A percentile compares a stretch with the other conserved stretches of the same genome.
Conservation (phyloP, 2,797 vertebrate species). For the Caiman crocodilus region DNA sequence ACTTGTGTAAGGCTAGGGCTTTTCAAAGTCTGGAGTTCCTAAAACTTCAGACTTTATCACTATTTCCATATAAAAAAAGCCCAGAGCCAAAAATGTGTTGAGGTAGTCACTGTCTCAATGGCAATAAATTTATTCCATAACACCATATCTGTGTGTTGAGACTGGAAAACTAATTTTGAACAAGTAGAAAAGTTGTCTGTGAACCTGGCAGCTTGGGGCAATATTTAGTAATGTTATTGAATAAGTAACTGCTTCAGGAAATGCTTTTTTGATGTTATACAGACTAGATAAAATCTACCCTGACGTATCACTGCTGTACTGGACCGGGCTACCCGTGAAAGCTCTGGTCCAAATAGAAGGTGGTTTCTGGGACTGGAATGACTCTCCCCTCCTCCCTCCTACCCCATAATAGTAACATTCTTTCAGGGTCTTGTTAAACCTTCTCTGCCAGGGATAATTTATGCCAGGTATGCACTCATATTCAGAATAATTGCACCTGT, state of each 20-base stretch:
- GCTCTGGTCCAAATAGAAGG: background rate
- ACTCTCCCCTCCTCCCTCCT: too few relatives aligned
- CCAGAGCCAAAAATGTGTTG: background rate
- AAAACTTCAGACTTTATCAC: conserved; percentile 30
- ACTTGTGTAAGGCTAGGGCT: conserved; percentile 15
- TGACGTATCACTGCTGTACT: background rate
- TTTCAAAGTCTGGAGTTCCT: background rate
- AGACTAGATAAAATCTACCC: background rate
- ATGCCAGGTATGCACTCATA: background rate
- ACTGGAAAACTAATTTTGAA: conserved; percentile 10
- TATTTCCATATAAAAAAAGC: background rate
- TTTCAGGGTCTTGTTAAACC: background rate
- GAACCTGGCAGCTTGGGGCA: background rate
- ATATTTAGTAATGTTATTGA: background rate
- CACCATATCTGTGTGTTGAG: conserved; percentile 35
- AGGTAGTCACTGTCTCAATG: background rate
- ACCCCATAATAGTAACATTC: background rate
- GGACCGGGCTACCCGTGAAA: background rate
- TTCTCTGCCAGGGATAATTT: too few relatives aligned
- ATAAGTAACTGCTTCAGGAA: background rate
- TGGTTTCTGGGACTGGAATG: background rate
- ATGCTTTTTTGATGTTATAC: too few relatives aligned
- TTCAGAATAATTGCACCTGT: too few relatives aligned
- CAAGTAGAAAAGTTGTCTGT: background rate
- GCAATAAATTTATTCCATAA: conserved; percentile 37